These are phyloP conservation scores for Acleris laterana DNA, from an alignment of 2,888 invertebrate species.

Conservation along the genomic window DNA sequence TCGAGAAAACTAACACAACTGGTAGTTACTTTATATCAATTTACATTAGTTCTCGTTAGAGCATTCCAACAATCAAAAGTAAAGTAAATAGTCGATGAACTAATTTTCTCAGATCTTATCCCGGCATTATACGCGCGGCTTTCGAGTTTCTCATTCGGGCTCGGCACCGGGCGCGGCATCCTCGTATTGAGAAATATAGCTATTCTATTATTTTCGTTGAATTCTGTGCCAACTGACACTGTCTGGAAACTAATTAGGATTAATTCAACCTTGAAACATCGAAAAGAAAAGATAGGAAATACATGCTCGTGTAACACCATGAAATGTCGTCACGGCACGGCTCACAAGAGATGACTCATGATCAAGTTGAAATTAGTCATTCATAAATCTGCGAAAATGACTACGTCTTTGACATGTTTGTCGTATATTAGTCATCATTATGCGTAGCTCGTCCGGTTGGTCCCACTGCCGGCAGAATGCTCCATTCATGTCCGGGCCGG, in stretches of 20 bases:
- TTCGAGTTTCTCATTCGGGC: conserved; percentile 11
- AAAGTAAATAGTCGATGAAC: conserved; percentile 16
- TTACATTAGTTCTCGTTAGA: conserved; percentile 6
- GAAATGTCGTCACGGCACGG: conserved; percentile 60
- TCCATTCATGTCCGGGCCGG: conserved; percentile 30
- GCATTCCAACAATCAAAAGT: conserved; percentile 13
- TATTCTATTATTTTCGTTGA: conserved; percentile 43
- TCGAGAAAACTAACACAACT: background rate
- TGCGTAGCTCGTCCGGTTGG: conserved; percentile 33
- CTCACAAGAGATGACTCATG: conserved; percentile 67
- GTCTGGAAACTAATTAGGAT: conserved; percentile 48
- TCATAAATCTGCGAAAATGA: conserved; percentile 63
- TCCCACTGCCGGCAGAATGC: conserved; percentile 26
- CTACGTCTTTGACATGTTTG: conserved; percentile 47
- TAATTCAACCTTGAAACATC: conserved; percentile 53
- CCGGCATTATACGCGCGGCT: conserved; percentile 15
- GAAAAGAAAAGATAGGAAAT: conserved; percentile 54
- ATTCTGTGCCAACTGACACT: conserved; percentile 54
- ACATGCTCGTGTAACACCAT: conserved; percentile 50
- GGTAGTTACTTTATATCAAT: conserved; percentile 5
- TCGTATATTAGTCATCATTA: conserved; percentile 38
- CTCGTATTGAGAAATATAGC: conserved; percentile 34
- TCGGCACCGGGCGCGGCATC: conserved; percentile 21
- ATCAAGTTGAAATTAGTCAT: conserved; percentile 69
- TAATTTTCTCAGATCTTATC: conserved; percentile 31